A percentile compares a stretch with the other conserved stretches of the same genome.
Conservation (phyloP, 2,113 vertebrate genomes). For the Tor tambroides region DNA sequence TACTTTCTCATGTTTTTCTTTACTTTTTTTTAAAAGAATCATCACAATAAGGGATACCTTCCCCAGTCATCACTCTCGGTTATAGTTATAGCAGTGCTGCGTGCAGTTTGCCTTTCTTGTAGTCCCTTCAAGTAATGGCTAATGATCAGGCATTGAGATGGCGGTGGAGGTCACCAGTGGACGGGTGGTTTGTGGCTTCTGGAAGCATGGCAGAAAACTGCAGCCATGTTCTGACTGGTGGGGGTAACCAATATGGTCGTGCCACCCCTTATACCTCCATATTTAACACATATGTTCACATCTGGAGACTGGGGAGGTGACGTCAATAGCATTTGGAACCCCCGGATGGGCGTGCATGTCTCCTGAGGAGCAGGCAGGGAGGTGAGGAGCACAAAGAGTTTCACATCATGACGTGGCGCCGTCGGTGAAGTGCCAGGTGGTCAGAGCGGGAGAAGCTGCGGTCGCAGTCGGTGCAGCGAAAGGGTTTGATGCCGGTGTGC, state of each 20-base stretch:
- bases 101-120: conserved; percentile 14
- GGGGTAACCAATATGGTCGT: conserved; percentile 7
- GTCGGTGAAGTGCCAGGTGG: conserved; percentile 93
- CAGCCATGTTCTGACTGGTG: conserved; percentile 13
- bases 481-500: conserved; percentile 98
- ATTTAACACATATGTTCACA: conserved; percentile 34
- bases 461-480: conserved; percentile 94
- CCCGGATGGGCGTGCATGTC: conserved; percentile 11
- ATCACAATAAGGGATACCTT: background rate
- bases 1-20: background rate
- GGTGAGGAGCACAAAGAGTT: background rate
- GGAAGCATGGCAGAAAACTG: conserved; percentile 21
- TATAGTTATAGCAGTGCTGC: conserved; percentile 27
- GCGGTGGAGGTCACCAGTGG: conserved; percentile 21
- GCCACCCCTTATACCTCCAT: background rate
- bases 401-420: conserved; percentile 97
- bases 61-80: conserved; percentile 7
- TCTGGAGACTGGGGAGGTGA: conserved; percentile 31
- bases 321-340: conserved; percentile 41
- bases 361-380: conserved; percentile 30
- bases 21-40: conserved; percentile 15
- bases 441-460: conserved; percentile 97
- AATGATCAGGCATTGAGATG: conserved; percentile 28
- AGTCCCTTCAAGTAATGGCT: conserved; percentile 33
- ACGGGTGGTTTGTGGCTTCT: conserved; percentile 44